Conservation (phyloP, 2,888 invertebrate genomes). For the Periphyllus acericola region DNA sequence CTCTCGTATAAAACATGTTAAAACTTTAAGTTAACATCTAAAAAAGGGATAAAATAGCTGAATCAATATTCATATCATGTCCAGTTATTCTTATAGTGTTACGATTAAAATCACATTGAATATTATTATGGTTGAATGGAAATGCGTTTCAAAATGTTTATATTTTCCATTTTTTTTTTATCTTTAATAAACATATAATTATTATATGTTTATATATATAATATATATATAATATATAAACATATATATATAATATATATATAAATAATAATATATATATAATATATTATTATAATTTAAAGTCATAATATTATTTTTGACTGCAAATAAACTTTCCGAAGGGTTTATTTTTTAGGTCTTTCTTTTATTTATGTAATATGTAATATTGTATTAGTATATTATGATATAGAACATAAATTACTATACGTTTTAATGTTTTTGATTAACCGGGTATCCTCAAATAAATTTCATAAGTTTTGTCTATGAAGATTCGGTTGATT, state of each 20-base stretch:
- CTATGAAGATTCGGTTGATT: not conserved
- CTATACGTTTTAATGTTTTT: not conserved
- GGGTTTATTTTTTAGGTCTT: constrained; percentile 17
- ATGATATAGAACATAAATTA: not conserved
- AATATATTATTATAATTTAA: too few species aligned
- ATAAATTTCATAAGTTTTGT: not conserved
- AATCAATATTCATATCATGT: constrained; percentile 22
- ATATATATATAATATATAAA: too few species aligned
- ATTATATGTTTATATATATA: too few species aligned
- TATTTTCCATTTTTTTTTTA: constrained; percentile 15
- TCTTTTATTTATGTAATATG: not conserved
- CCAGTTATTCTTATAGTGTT: constrained; percentile 1
- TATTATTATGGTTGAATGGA: not conserved
- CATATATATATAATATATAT: too few species aligned
- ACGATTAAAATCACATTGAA: constrained; percentile 31
- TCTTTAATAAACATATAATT: constrained; percentile 8
- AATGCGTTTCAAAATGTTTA: constrained; percentile 6
- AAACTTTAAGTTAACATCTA: not conserved
- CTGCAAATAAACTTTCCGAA: not conserved
- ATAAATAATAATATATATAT: too few species aligned
- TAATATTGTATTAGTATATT: not conserved
- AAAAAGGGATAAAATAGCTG: not conserved
- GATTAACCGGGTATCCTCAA: not conserved
- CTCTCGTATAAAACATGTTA: not conserved
- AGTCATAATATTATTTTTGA: not conserved